These are phyloP conservation scores for Nudaria mundana DNA, from an alignment of 2,888 invertebrate genomes.

Conservation along the genomic window DNA sequence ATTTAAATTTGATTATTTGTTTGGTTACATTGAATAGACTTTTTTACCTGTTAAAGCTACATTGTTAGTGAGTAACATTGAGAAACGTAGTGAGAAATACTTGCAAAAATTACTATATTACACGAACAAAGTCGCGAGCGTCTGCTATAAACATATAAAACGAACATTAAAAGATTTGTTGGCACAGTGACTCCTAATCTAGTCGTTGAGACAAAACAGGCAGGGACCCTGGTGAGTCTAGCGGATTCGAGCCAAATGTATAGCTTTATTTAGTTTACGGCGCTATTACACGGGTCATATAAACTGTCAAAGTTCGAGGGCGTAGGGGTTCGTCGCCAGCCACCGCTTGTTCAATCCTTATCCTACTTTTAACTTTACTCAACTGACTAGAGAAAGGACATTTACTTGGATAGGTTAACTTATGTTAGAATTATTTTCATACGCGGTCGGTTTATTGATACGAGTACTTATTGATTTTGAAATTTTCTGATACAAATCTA, in stretches of 20 bases:
- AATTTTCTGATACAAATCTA: slow-evolving; percentile 17
- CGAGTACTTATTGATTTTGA: slow-evolving; percentile 22
- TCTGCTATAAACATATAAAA: too few relatives aligned
- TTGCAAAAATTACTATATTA: too few relatives aligned
- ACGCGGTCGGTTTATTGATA: slow-evolving; percentile 32
- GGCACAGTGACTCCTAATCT: slow-evolving; percentile 55
- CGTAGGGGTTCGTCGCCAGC: slow-evolving; percentile 51
- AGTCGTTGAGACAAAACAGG: slow-evolving; percentile 58
- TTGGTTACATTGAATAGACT: too few relatives aligned
- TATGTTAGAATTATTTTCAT: slow-evolving; percentile 42
- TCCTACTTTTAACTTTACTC: slow-evolving; percentile 43
- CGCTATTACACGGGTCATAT: slow-evolving; percentile 80
- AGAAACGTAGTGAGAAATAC: too few relatives aligned
- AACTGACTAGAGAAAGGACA: slow-evolving; percentile 52
- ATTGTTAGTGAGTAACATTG: too few relatives aligned
- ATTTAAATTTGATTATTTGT: too few relatives aligned
- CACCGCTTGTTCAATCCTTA: slow-evolving; percentile 33
- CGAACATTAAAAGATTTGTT: slow-evolving; percentile 15
- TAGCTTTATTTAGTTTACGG: slow-evolving; percentile 78
- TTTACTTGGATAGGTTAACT: slow-evolving; percentile 53
- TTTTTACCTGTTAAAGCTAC: too few relatives aligned
- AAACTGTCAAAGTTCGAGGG: slow-evolving; percentile 76
- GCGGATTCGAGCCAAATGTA: slow-evolving; percentile 68
- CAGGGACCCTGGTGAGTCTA: slow-evolving; percentile 47
- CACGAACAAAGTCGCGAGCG: too few relatives aligned